phyloP scores from a whole-genome alignment of 2,888 invertebrate species.

The Scrobipalpa costella region DNA sequence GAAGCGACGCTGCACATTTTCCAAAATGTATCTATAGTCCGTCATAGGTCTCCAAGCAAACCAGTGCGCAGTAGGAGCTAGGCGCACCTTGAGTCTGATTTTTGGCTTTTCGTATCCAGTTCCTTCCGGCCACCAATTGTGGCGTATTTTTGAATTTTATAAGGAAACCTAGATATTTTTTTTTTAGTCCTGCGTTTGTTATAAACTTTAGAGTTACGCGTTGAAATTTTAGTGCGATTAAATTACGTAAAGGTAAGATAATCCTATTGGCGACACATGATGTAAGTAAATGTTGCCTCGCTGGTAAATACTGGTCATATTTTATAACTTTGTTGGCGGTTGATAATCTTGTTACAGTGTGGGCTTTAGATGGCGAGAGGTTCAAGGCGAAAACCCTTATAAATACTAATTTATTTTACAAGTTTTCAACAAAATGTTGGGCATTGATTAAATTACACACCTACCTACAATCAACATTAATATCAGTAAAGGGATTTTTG shows the following conservation, averaged over 20 bases:
- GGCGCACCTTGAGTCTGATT: too few relatives aligned
- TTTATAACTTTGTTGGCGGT: neutral
- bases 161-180: too few relatives aligned
- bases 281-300: neutral
- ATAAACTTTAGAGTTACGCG: neutral
- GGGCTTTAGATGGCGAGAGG: neutral
- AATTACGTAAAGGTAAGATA: slow-evolving; percentile 10
- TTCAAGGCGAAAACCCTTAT: slow-evolving; percentile 2
- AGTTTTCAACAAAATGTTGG: neutral
- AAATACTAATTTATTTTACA: slow-evolving; percentile 2
- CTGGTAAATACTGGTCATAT: slow-evolving; percentile 3
- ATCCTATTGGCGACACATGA: neutral
- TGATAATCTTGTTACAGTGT: neutral
- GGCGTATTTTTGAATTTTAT: too few relatives aligned
- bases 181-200: neutral
- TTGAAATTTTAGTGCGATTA: slow-evolving; percentile 1
- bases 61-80: too few relatives aligned
- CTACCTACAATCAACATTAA: too few relatives aligned
- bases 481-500: too few relatives aligned
- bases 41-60: too few relatives aligned
- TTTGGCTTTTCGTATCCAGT: too few relatives aligned
- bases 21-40: too few relatives aligned
- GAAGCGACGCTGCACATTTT: too few relatives aligned
- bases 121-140: too few relatives aligned
- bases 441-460: too few relatives aligned